phyloP scores from a whole-genome alignment of 1,140 invertebrate genomes.

The Meloidogyne hapla region DNA sequence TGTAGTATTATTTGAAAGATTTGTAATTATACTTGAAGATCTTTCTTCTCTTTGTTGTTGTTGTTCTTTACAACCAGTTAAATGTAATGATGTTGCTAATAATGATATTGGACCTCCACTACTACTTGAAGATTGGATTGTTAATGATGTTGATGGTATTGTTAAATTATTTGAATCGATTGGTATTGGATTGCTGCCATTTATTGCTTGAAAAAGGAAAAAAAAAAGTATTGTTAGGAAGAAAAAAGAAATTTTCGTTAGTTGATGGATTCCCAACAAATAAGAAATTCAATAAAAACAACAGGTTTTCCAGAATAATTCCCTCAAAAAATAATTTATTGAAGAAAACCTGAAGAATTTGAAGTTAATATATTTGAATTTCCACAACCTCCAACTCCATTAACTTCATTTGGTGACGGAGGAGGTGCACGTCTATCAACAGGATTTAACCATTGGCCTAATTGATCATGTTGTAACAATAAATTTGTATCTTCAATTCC shows the following conservation, averaged over 20 bases:
- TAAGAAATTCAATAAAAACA: no score
- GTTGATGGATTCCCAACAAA: no score
- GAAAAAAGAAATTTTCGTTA: no score
- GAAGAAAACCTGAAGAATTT: background rate
- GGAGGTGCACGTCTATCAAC: constrained; percentile 27
- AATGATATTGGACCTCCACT: background rate
- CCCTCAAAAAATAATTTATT: background rate
- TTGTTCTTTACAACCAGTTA: background rate
- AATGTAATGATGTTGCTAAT: background rate
- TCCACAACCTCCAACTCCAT: background rate
- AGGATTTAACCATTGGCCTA: constrained; percentile 27
- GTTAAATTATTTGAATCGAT: background rate
- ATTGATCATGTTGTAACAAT: constrained; percentile 13
- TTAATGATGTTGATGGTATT: background rate
- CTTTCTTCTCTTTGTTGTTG: no score
- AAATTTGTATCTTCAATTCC: constrained; percentile 12
- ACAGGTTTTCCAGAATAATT: no score
- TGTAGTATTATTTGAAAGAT: background rate
- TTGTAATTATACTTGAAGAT: background rate
- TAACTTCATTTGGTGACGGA: constrained; percentile 9
- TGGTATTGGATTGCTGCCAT: background rate
- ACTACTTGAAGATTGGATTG: no score
- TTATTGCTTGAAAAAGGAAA: background rate
- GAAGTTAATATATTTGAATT: background rate
- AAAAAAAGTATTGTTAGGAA: background rate